A percentile compares a stretch with the other conserved stretches of the same genome.
Conservation (phyloP, 1,140 invertebrate species). For the Heliothis subflexa region DNA sequence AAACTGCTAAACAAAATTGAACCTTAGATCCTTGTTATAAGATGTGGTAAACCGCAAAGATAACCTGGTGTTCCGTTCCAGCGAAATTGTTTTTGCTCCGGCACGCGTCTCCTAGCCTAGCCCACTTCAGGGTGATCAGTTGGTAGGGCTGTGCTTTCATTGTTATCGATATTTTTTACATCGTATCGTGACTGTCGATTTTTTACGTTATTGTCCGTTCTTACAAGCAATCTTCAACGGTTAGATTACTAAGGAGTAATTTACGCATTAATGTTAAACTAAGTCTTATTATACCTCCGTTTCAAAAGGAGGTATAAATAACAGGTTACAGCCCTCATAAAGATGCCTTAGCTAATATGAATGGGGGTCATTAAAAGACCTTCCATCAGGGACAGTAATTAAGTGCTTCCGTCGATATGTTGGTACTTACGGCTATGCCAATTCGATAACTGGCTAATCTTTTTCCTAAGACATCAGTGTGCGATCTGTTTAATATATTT, state of each 20-base stretch:
- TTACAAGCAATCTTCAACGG: too few species aligned
- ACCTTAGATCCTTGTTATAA: constrained; percentile 49
- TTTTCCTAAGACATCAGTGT: background rate
- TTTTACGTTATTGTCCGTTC: constrained; percentile 1
- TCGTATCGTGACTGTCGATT: constrained; percentile 25
- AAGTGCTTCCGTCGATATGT: background rate
- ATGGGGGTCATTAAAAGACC: background rate
- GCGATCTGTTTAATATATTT: too few species aligned
- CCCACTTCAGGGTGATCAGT: constrained; percentile 61
- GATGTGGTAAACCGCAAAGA: constrained; percentile 30
- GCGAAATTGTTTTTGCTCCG: constrained; percentile 67
- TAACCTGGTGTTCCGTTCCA: constrained; percentile 52
- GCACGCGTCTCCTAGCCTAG: constrained; percentile 66
- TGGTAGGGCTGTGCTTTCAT: constrained; percentile 54
- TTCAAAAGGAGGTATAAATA: background rate
- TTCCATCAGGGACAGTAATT: background rate
- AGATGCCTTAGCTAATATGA: background rate
- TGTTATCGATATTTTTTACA: constrained; percentile 14
- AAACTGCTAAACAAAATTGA: constrained; percentile 37
- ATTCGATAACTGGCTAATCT: background rate
- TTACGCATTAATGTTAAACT: background rate
- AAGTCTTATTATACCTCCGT: background rate
- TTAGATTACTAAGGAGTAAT: too few species aligned
- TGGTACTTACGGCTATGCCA: background rate
- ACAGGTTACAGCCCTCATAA: background rate